Base-by-base conservation (phyloP, 1,140 invertebrate genomes). In the Diuraphis noxia region DNA sequence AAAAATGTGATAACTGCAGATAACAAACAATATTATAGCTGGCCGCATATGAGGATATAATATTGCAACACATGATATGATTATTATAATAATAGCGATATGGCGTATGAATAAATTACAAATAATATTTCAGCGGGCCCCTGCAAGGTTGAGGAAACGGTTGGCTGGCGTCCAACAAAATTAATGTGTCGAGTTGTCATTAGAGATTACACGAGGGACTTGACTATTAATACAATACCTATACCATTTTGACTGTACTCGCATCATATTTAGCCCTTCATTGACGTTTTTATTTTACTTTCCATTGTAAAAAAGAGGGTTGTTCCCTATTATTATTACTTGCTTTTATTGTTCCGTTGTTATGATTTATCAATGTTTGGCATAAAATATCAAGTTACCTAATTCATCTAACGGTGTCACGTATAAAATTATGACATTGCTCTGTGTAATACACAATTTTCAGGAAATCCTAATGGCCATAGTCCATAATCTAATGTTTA, bases 361-460 rank as follows among this genome's bases (percentile, higher is more conserved):
- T 63, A 88, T 88, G 86, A 88, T 88, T 88, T 88, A 88, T 88
- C 49, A 88, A 36, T 41, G 30, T 88, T 88, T 17, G 86, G 41
- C 86, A 88, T 1, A 88, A 63, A 63, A 56, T 88, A 88, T 88
- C 86, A 88, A 19, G 36, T 88, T 88, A 88, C 49, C 13, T 21
- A 63, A 40, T 88, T 88, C 52, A 4, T 52, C 10, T 38, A 13
- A 87, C 23, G 30, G 52, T 63, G 86, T 56, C 49, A 40, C 25
- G 25, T 63, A 36, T 40, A 63, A 56, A 63, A 56, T 85, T 49
- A 85, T 49, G 81, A 6, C 81, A 41, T 25, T 30, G 40, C 38
- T 82, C 25, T 40, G 38, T 25, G 36, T 72, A 72, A 34, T 25
- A 82, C 13, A 30, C 4, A 41, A 30, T 82, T n/a, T 40, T 9